A percentile compares a stretch with the other conserved stretches of the same genome.
phyloP scores from a whole-genome alignment of 2,888 invertebrate species.

The Coelopa pilipes region DNA sequence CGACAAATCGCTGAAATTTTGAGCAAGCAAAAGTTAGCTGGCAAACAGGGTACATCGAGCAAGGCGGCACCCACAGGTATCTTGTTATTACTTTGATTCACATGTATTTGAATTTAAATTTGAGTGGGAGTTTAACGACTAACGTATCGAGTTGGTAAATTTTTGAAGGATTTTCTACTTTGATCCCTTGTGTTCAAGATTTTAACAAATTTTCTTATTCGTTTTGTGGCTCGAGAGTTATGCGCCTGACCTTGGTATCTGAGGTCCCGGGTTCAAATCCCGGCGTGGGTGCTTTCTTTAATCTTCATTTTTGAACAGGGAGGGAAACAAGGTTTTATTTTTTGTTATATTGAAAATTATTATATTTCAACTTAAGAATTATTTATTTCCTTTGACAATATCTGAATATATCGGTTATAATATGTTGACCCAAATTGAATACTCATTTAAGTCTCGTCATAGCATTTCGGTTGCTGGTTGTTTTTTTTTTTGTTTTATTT shows the following conservation, averaged over 20 bases:
- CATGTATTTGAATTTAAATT: not conserved
- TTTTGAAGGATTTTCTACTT: conserved; percentile 8
- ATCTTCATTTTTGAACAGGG: not conserved
- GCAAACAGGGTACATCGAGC: conserved; percentile 6
- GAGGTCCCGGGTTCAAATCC: conserved; percentile 14
- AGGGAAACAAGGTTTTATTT: not conserved
- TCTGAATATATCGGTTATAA: not conserved
- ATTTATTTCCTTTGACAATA: too few species aligned
- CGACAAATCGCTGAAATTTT: conserved; percentile 59
- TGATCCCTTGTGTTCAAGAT: conserved; percentile 32
- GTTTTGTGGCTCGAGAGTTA: conserved; percentile 32
- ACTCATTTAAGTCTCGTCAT: too few species aligned
- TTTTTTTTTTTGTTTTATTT: too few species aligned
- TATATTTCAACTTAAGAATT: not conserved
- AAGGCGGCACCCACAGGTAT: not conserved
- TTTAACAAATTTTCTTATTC: not conserved
- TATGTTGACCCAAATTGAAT: too few species aligned
- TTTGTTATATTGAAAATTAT: too few species aligned
- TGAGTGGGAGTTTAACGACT: not conserved
- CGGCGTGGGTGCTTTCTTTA: not conserved
- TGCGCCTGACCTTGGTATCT: not conserved
- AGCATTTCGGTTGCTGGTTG: too few species aligned
- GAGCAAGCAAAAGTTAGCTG: conserved; percentile 49
- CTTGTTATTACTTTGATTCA: not conserved
- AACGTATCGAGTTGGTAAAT: not conserved